These are phyloP conservation scores for Tetramorium bicarinatum DNA, from an alignment of 2,888 invertebrate species.

Conservation along the genomic window DNA sequence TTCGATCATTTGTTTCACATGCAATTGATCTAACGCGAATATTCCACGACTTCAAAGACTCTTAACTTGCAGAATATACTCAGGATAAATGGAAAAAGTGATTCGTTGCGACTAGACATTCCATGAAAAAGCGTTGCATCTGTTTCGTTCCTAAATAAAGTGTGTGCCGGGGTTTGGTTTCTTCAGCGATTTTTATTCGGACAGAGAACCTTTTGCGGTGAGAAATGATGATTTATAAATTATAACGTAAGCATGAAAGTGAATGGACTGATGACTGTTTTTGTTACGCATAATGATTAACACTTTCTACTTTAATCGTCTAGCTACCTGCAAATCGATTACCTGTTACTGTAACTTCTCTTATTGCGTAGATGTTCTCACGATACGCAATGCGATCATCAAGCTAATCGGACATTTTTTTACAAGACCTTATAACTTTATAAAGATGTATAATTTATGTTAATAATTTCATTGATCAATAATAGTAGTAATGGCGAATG, in stretches of 20 bases:
- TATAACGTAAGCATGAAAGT: conserved; percentile 16
- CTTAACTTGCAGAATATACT: conserved; percentile 23
- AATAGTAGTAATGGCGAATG: neutral
- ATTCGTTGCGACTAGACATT: conserved; percentile 27
- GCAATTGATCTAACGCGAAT: conserved; percentile 2
- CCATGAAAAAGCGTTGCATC: conserved; percentile 16
- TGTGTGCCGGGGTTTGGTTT: conserved; percentile 4
- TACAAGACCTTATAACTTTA: neutral
- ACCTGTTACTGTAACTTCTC: conserved; percentile 67
- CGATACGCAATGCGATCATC: conserved; percentile 50
- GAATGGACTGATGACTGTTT: conserved; percentile 35
- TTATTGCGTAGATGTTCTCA: conserved; percentile 67
- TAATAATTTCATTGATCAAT: neutral
- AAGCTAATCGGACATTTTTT: conserved; percentile 42
- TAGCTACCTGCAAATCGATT: conserved; percentile 71
- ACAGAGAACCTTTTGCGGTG: neutral
- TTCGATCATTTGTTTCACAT: conserved; percentile 22
- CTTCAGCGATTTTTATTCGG: neutral
- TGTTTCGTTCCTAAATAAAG: conserved; percentile 37
- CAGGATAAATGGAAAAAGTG: conserved; percentile 17
- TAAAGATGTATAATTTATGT: neutral
- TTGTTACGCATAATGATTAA: conserved; percentile 57
- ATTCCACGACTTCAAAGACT: neutral
- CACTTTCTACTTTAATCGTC: conserved; percentile 67
- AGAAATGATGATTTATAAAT: conserved; percentile 13